Evolutionary conservation across 2,888 invertebrate species (phyloP), one percentile per base, ranked within the genome.

Genomic region (Electrophaes corylata): DNA sequence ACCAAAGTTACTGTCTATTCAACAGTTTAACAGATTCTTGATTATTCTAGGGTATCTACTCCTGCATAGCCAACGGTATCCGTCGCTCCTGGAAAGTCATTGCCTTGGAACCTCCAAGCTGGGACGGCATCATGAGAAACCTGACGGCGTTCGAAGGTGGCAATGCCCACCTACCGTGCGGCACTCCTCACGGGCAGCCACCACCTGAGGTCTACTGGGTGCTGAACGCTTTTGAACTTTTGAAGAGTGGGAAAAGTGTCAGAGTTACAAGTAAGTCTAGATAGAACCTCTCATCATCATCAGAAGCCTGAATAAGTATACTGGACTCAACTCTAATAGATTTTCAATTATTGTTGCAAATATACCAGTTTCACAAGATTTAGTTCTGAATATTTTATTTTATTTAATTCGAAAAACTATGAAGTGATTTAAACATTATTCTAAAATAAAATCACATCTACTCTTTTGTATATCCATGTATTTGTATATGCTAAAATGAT

Each of bases 141-240:
- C 71, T 88, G 81, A 79, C 93, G 86, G 84, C 91, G 66, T 75
- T 94, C 86, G 84, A 95, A 84, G 88, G 90, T 10, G 76, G 79
- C 0, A 75, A 70, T 3, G 89, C 86, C 0, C 79, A 78, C 8
- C 76, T 91, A 0, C 72, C 79, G 0, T 93, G 93, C 37, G 96
- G 96, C 46, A 79, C 81, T 2, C 94, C 95, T 0, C 92, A 90
- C 6, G 98, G 97, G 0, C 93, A 94, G 45, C 98, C 98, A 0
- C 87, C 93, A 37, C 98, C 98, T 0, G 88, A 90, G 3, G 92
- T 97, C 31, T 94, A 95, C 65, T 98, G 98, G 98, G 90, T 98
- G 57, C 94, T 97, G 51, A 98, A 98, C 78, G 96, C 97, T 0
- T 94, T n/a, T n/a, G n/a, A 95, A 64, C 93, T 94, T 2, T 92